Evolutionary conservation across 2,113 vertebrate genomes (phyloP).

Genomic region (Pseudorasbora parva): DNA sequence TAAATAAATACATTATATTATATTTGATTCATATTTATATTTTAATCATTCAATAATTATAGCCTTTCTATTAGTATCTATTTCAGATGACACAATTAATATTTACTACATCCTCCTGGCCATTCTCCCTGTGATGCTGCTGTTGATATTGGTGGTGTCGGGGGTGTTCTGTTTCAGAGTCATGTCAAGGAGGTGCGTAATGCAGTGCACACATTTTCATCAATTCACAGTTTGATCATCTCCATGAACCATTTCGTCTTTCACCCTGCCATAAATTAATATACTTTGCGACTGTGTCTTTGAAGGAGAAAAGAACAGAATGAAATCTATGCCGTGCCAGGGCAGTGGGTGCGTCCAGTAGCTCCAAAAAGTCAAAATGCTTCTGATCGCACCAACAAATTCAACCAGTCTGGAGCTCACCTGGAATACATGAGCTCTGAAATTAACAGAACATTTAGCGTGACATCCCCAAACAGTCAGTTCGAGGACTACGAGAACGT

Average conservation of each 20-base stretch:
- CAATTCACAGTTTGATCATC: background rate
- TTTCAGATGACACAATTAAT: constrained; percentile 72
- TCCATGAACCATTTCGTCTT: background rate
- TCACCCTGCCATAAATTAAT: background rate
- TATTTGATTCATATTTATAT: background rate
- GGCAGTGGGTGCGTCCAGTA: constrained; percentile 70
- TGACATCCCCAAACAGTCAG: constrained; percentile 58
- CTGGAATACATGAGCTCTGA: constrained; percentile 60
- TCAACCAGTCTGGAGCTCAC: background rate
- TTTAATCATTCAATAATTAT: constrained; percentile 1
- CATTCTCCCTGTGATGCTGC: constrained; percentile 79
- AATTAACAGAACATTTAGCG: constrained; percentile 42
- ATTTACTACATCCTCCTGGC: constrained; percentile 85
- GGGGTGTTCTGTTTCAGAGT: constrained; percentile 83
- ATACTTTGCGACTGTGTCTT: constrained; percentile 15
- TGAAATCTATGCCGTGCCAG: constrained; percentile 64
- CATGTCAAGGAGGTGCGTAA: constrained; percentile 73
- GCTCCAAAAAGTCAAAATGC: constrained; percentile 22
- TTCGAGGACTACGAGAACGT: constrained; percentile 79
- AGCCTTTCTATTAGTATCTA: constrained; percentile 64
- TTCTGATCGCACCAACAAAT: background rate
- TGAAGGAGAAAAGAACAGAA: constrained; percentile 77
- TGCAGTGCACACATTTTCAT: background rate
- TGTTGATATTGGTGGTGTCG: constrained; percentile 76
- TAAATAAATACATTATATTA: background rate